Conservation (phyloP, 2,113 vertebrate species). For the Gallinago jamesoni region DNA sequence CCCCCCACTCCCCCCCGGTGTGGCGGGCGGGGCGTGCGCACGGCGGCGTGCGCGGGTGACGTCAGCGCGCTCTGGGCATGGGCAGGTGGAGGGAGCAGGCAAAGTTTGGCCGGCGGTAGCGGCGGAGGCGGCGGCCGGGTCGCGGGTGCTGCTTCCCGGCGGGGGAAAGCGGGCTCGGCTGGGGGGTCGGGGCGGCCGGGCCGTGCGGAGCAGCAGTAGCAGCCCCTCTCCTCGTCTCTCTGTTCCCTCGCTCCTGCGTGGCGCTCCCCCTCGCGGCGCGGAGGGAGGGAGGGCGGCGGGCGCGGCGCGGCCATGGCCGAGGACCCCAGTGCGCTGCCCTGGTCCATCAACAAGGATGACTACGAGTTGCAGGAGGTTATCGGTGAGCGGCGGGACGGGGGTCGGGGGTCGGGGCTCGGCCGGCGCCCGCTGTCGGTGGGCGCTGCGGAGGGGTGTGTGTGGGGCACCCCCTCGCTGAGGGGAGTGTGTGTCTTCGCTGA, state of each 20-base stretch:
- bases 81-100: slow-evolving; percentile 58
- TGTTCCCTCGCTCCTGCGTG: neutral
- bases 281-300: slow-evolving; percentile 17
- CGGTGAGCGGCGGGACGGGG: slow-evolving; percentile 78
- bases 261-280: slow-evolving; percentile 31
- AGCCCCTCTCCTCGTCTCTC: neutral
- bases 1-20: neutral
- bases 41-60: slow-evolving; percentile 42
- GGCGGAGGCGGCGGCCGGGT: neutral
- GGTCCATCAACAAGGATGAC: slow-evolving; percentile 96
- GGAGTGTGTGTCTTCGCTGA: no score
- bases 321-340: slow-evolving; percentile 90
- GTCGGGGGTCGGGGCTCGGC: neutral
- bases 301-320: slow-evolving; percentile 85
- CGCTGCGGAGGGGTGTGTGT: neutral
- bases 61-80: slow-evolving; percentile 55
- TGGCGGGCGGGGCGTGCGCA: neutral
- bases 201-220: neutral
- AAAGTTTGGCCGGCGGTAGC: slow-evolving; percentile 63
- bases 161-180: neutral
- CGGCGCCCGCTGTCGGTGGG: neutral
- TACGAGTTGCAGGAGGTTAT: slow-evolving; percentile 97
- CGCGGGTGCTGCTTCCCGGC: slow-evolving; percentile 4
- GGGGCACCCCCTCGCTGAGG: neutral
- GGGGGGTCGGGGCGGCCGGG: slow-evolving; percentile 3